Base-by-base conservation (phyloP, 2,797 vertebrate genomes). In the Acestrorhynchus altus region DNA sequence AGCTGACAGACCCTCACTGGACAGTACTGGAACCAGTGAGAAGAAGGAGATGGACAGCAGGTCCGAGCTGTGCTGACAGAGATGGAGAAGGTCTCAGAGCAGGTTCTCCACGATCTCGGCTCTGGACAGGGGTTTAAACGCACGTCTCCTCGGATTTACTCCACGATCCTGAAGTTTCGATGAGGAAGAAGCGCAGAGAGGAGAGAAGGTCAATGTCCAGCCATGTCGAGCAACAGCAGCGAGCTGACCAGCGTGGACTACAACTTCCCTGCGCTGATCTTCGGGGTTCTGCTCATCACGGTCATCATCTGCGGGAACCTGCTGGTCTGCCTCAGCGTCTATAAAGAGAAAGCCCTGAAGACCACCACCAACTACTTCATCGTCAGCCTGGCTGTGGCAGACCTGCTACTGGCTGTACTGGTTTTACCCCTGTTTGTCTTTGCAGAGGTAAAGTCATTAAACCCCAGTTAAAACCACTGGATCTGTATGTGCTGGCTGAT, bases 291-390 rank as follows among this genome's bases (percentile, higher is more conserved):
- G 83, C 94, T 98, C 71, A 96, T 96, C 81, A 88, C 95, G 47
- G 86, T 94, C 66, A 95, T 97, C 83, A 94, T 95, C 76, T 92
- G 95, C 54, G 97, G 97, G 74, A 98, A 98, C 85, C 78, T 95
- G 82, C 93, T 98, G 2, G 97, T 98, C 83, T 98, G 97, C 80
- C 85, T 95, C 31, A 97, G 97, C 85, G 96, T 98, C 73, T 93
- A 93, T 84, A 94, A 90, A 0, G 97, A 97, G 92, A 95, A 95
- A 81, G 93, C 96, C 9, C 91, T 99, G 83, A 96, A 96, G 87
- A 98, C 97, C 78, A 97, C 97, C 85, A 98, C 97, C 88, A 98
- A 99, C 94, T 97, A 96, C 90, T 98, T 98, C 92, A 95, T 98
- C 82, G 93, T 97, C 84, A 99, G 97, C 78, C 91, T 98, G 77